A percentile compares a stretch with the other conserved stretches of the same genome.
These are phyloP conservation scores for Mormoops blainvillei DNA, from an alignment of 2,113 vertebrate species.

Conservation along the genomic window DNA sequence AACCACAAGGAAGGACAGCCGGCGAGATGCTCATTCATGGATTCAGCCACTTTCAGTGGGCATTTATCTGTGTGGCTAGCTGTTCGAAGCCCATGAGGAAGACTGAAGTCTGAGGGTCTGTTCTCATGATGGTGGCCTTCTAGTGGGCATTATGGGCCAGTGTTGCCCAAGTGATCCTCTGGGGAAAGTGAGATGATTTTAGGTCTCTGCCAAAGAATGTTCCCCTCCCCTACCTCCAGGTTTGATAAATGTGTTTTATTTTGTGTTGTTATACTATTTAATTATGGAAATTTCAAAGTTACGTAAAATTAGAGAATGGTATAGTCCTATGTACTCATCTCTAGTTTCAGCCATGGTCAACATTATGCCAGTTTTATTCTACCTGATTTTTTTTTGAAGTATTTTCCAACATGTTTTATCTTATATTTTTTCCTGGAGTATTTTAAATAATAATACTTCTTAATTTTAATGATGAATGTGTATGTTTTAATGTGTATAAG, in stretches of 20 bases:
- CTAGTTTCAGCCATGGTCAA: neutral
- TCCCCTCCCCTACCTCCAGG: too few relatives aligned
- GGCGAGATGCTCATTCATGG: neutral
- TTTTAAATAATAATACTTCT: neutral
- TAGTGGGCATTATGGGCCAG: too few relatives aligned
- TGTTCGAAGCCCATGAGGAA: neutral
- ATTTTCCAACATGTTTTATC: neutral
- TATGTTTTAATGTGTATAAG: neutral
- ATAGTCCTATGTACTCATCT: neutral
- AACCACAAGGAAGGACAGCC: neutral
- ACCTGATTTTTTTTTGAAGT: neutral
- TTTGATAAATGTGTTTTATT: neutral
- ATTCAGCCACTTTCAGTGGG: neutral
- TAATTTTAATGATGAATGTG: neutral
- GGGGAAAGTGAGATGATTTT: neutral
- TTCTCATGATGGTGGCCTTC: neutral
- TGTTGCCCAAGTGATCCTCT: neutral
- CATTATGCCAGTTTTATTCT: neutral
- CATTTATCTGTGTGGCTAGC: neutral
- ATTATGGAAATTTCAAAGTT: neutral
- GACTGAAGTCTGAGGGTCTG: neutral
- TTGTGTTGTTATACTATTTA: neutral
- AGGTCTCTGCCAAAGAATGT: neutral
- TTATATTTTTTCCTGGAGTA: neutral
- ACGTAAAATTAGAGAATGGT: neutral